phyloP scores from a whole-genome alignment of 2,797 vertebrate species.

The Hozukius guyotensis region DNA sequence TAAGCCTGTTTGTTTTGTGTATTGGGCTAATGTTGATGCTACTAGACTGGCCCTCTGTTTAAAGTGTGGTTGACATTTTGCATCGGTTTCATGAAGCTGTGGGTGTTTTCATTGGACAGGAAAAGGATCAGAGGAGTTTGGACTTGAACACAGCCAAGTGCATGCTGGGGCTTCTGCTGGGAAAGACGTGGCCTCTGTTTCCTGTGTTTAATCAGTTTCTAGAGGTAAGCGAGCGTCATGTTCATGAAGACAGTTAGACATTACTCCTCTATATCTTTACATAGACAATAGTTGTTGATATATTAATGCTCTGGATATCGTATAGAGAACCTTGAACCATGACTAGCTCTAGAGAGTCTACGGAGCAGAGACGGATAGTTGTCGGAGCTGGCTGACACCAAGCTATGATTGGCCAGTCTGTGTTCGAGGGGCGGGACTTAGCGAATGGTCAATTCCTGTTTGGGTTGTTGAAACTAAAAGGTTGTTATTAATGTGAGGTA shows the following conservation, averaged over 20 bases:
- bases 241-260: not conserved
- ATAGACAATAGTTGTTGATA: too few relatives aligned
- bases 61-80: not conserved
- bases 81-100: slow-evolving; percentile 12
- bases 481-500: not conserved
- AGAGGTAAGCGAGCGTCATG: slow-evolving; percentile 86
- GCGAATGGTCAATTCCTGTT: not conserved
- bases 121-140: slow-evolving; percentile 99
- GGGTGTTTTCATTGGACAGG: slow-evolving; percentile 83
- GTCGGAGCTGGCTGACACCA: not conserved
- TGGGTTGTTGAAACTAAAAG: not conserved
- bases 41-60: not conserved
- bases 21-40: not conserved
- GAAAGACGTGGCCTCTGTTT: slow-evolving; percentile 98
- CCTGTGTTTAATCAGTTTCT: slow-evolving; percentile 99
- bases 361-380: not conserved
- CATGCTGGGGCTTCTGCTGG: slow-evolving; percentile 98
- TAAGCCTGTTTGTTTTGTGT: not conserved
- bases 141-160: slow-evolving; percentile 99
- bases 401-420: not conserved
- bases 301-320: too few relatives aligned
- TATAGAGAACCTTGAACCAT: too few relatives aligned
- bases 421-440: not conserved
- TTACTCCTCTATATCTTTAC: too few relatives aligned
- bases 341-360: not conserved